Evolutionary conservation across 2,797 vertebrate genomes (phyloP).

Genomic region (Cuculus canorus): DNA sequence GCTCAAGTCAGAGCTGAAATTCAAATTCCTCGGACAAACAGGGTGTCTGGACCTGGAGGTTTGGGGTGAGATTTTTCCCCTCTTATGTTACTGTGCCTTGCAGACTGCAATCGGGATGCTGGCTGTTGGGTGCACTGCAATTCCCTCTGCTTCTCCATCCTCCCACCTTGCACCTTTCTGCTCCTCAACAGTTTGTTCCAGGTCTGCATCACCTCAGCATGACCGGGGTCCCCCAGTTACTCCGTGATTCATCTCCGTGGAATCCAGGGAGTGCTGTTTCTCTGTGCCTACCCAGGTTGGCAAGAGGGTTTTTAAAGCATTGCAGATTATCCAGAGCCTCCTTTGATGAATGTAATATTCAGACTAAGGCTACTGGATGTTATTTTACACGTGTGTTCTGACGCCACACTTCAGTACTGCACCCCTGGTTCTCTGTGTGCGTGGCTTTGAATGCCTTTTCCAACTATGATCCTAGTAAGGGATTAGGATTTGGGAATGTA

Average conservation of each 20-base stretch:
- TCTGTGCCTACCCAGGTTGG: neutral
- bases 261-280: slow-evolving; percentile 30
- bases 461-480: neutral
- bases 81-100: neutral
- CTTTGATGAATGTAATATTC: neutral
- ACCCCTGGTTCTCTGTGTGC: fast-evolving
- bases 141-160: neutral
- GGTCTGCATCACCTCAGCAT: neutral
- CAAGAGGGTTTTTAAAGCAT: neutral
- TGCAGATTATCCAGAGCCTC: neutral
- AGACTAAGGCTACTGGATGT: neutral
- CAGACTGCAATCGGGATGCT: neutral
- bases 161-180: neutral
- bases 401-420: neutral
- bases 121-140: neutral
- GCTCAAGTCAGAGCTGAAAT: neutral
- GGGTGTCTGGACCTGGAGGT: neutral
- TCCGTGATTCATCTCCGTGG: slow-evolving; percentile 24
- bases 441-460: neutral
- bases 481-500: neutral
- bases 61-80: neutral
- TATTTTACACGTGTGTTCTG: neutral
- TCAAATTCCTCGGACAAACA: neutral
- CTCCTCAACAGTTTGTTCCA: slow-evolving; percentile 4
- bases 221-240: slow-evolving; percentile 2